phyloP scores from a whole-genome alignment of 2,113 vertebrate species.

The Candoia aspera region DNA sequence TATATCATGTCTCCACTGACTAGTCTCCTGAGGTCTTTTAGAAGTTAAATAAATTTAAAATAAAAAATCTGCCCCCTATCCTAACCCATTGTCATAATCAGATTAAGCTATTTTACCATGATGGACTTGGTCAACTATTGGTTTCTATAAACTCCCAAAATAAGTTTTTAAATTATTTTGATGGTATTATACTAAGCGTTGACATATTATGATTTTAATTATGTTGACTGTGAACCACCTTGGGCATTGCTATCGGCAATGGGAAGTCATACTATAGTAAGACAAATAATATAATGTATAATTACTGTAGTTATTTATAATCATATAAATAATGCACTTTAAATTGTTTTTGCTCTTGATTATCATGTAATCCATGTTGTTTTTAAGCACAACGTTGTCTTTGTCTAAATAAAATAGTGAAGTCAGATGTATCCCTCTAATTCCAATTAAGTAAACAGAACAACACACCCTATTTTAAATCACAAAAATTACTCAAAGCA shows the following conservation, averaged over 20 bases:
- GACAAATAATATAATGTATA: neutral
- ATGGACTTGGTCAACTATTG: neutral
- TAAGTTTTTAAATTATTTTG: neutral
- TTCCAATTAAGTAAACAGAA: neutral
- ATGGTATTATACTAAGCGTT: neutral
- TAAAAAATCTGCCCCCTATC: neutral
- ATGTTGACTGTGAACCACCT: no score
- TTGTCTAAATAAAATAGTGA: neutral
- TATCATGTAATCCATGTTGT: neutral
- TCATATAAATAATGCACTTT: neutral
- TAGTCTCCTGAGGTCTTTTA: neutral
- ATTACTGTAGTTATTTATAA: neutral
- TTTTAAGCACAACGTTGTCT: neutral
- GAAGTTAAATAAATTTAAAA: neutral
- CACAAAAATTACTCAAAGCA: slow-evolving; percentile 30
- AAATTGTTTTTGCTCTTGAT: neutral
- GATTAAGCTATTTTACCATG: neutral
- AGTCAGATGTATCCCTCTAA: neutral
- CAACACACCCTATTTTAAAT: neutral
- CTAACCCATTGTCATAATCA: neutral
- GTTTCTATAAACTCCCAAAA: neutral
- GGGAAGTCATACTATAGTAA: neutral
- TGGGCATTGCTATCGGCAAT: neutral
- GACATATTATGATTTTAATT: neutral
- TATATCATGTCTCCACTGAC: neutral